Evolutionary conservation across 1,140 invertebrate species (phyloP), one percentile per base, ranked within the genome.

Genomic region (Pollicipes pollicipes): DNA sequence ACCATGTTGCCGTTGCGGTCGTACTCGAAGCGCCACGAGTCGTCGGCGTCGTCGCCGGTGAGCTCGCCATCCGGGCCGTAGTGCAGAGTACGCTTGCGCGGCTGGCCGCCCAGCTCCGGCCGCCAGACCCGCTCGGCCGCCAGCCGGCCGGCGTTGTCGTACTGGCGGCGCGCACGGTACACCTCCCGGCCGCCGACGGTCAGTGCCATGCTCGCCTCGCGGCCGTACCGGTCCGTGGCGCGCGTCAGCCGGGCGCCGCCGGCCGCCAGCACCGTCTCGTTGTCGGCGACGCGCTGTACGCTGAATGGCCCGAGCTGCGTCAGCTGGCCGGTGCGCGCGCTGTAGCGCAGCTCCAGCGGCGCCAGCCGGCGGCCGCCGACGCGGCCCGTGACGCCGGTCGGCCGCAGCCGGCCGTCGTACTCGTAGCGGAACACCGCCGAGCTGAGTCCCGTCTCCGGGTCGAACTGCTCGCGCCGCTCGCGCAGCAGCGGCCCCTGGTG

Each of bases 1-100:
- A 94, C 79, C 85, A 97, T 88, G 77, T 97, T 97, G 1, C 93
- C 93, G 77, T 97, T 96, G 68, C 89, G 86, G 76, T 98, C 95
- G 76, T 97, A 97, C 68, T 88, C 85, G 81, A 95, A 97, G 35
- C 88, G 88, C 95, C 95, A 97, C 0, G 91, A 90, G 76, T 95
- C 91, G 77, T 93, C 90, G 0, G 91, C 91, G 76, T 95, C 90
- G 13, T 95, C 88, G 13, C 89, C 89, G 30, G 88, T 86, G 30
- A 96, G 78, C 77, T 95, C 92, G 13, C 91, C 92, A 77, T 95
- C 92, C 32, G 85, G 88, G 76, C 95, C 92, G 87, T 92, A 95
- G 17, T 27, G n/a, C n/a, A 66, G 28, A 21, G n/a, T 66, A n/a
- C 64, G 64, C 10, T 8, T 29, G 28, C 27, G 3, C 13, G 45